Base-by-base conservation (phyloP, 92 coral and sea anemone species). In the Plumapathes pennacea region DNA sequence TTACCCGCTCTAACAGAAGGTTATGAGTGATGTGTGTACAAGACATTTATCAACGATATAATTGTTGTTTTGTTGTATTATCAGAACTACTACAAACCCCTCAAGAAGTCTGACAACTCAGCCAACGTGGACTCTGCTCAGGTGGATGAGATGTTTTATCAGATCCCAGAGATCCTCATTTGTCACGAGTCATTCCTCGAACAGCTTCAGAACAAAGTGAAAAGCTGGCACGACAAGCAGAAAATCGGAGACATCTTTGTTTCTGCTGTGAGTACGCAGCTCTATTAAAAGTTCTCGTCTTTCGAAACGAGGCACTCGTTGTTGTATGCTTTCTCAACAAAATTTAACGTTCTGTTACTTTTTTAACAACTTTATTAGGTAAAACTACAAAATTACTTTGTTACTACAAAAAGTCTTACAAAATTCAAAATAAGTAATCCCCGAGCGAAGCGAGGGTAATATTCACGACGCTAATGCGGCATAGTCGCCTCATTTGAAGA, bases 241-340 rank as follows among this genome's bases (percentile, higher is more conserved):
- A 92, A 92, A 74, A 89, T 92, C 69, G 98, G 96, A 17, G 98
- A 92, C 72, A 88, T 92, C 62, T 77, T 92, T 52, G 98, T 92
- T 25, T 82, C 94, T 41, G 80, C 98, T 71, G 98, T 92, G 73
- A 72, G 96, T 52, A 9, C n/a, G 40, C n/a, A n/a, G 18, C 61
- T 57, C 38, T 1, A 22, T 12, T 22, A 25, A 0, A 18, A 25
- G 4, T 10, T 49, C 6, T 4, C 4, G 21, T 2, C 10, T 20
- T 46, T 14, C 8, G 7, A 4, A n/a, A 11, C 21, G 30, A 25
- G 30, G 32, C 4, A 25, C 32, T 11, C 13, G 15, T 8, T 7
- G 0, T 22, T 25, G 9, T 17, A 9, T 11, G n/a, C n/a, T n/a
- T n/a, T n/a, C n/a, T n/a, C n/a, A n/a, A n/a, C n/a, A n/a, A n/a